These are phyloP conservation scores for Meriones psammophilus DNA, from an alignment of 2,797 vertebrate species.

Conservation along the genomic window DNA sequence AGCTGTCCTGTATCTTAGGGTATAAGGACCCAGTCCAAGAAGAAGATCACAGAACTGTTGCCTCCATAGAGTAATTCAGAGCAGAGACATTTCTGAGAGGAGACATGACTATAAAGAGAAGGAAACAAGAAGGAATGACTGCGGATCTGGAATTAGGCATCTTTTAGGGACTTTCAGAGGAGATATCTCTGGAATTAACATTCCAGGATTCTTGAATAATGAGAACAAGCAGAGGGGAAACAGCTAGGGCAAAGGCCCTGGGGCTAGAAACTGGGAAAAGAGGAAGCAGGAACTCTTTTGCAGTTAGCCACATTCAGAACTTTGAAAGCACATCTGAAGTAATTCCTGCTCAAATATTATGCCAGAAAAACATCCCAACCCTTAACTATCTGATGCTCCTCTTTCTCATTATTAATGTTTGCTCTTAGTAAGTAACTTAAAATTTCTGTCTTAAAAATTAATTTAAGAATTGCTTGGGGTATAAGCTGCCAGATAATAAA, in stretches of 20 bases:
- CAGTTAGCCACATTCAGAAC: neutral
- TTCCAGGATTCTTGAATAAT: conserved; percentile 40
- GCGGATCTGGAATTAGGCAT: neutral
- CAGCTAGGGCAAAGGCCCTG: conserved; percentile 59
- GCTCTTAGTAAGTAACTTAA: conserved; percentile 52
- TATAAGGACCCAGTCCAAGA: neutral
- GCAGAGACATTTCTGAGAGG: neutral
- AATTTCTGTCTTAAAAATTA: conserved; percentile 37
- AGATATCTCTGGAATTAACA: conserved; percentile 14
- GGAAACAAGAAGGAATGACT: neutral
- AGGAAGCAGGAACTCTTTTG: neutral
- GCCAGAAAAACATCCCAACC: conserved; percentile 33
- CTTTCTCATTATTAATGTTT: conserved; percentile 25
- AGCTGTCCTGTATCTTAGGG: neutral
- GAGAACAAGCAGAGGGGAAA: conserved; percentile 37
- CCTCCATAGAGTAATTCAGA: neutral
- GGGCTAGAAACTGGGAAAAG: conserved; percentile 51
- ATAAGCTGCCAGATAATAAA: conserved; percentile 61
- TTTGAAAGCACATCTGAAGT: conserved; percentile 42
- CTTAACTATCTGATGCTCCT: neutral
- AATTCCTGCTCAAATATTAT: neutral
- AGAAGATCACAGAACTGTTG: neutral
- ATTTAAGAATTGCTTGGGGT: conserved; percentile 44
- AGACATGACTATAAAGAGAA: neutral
- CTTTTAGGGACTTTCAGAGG: conserved; percentile 28